Conservation (phyloP, 2,113 vertebrate species). For the Rutilus rutilus region DNA sequence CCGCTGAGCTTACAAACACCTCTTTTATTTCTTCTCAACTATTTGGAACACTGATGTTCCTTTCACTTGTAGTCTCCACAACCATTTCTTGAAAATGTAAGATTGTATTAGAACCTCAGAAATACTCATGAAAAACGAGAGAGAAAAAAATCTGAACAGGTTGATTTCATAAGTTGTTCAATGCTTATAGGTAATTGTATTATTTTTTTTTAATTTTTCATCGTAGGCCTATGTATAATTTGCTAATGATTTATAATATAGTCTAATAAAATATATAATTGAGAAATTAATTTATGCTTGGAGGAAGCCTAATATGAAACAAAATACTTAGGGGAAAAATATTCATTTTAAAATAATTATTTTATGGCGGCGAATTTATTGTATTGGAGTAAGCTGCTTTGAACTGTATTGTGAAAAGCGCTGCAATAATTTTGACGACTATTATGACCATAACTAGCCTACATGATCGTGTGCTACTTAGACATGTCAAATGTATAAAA, state of each 20-base stretch:
- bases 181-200: not conserved
- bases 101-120: not conserved
- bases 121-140: not conserved
- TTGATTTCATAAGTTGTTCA: not conserved
- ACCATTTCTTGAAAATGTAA: not conserved
- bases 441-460: not conserved
- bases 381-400: not conserved
- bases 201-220: not conserved
- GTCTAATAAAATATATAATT: not conserved
- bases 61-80: conserved; percentile 45
- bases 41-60: conserved; percentile 58
- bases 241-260: not conserved
- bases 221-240: not conserved
- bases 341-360: not conserved
- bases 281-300: not conserved
- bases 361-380: not conserved
- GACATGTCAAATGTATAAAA: not conserved
- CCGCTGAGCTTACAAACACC: conserved; percentile 73
- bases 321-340: not conserved
- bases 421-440: not conserved
- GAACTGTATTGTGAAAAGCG: not conserved
- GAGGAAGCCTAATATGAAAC: not conserved
- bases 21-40: conserved; percentile 63
- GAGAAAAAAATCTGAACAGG: not conserved
- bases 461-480: not conserved